Evolutionary conservation across 2,888 invertebrate genomes (phyloP), one percentile per base, ranked within the genome.

Genomic region (Tigriopus californicus): DNA sequence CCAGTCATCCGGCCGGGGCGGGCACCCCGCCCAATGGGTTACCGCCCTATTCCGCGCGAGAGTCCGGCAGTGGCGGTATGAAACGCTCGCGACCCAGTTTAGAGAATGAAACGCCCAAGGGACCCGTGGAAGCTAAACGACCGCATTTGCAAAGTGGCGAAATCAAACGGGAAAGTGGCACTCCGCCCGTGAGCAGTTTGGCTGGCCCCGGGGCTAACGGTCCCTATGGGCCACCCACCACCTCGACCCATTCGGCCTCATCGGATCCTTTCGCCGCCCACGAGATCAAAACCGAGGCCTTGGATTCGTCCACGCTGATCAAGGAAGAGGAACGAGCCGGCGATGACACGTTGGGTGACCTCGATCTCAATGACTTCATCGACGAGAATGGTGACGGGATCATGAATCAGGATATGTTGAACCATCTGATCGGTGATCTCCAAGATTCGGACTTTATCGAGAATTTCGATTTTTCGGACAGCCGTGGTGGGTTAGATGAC

Each of bases 341-440:
- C 24, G 57, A 57, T 15, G 57, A 57, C 25, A 57, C 42, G 2
- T 22, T 57, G 20, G 57, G 57, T 10, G 57, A 57, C 11, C 24
- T 57, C 10, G 57, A 57, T 24, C 44, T 57, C 8, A 57, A 57
- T 13, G 57, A 57, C 42, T 57, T 57, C 24, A 52, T 52, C 22
- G 52, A 52, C 22, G 57, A 57, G 18, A 47, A 47, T 1, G n/a
- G 22, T 20, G 57, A 57, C 44, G 57, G 41, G 42, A 57, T 52
- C 52, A 52, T 57, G 57, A 57, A 57, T 22, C 40, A 18, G 42
- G 57, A 40, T 12, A 42, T 47, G 15, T 41, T 57, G 46, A 40
- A 57, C n/a, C 46, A 57, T 42, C 44, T 57, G 22, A 57, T 57
- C 15, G 57, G 46, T n/a, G 57, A 57, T 25, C 24, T 57, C n/a